Evolutionary conservation across 2,888 invertebrate species (phyloP).

Genomic region (Aplocera efformata): DNA sequence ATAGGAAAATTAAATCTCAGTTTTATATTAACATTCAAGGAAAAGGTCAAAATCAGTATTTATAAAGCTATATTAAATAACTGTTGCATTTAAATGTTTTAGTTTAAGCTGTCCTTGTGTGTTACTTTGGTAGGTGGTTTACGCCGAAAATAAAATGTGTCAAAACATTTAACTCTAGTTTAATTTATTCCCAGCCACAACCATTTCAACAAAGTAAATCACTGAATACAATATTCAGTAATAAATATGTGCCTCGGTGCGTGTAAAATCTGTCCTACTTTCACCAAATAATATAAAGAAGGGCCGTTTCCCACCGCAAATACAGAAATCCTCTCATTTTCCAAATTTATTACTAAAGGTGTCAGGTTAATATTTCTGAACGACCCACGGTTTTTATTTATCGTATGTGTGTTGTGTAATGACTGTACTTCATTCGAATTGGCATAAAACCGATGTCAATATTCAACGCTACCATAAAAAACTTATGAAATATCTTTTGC

Average conservation of each 20-base stretch:
- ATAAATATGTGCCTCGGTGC: too few relatives aligned
- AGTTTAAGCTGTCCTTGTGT: constrained; percentile 10
- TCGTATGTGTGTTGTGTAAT: not conserved
- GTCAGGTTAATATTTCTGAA: constrained; percentile 8
- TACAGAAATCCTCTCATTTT: constrained; percentile 2
- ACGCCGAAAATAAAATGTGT: constrained; percentile 12
- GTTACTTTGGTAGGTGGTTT: constrained; percentile 12
- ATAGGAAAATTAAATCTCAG: constrained; percentile 7
- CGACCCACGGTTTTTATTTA: not conserved
- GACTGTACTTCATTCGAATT: constrained; percentile 5
- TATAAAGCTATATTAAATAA: constrained; percentile 11
- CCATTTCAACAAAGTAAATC: too few relatives aligned
- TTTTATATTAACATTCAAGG: constrained; percentile 1
- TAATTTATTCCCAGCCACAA: too few relatives aligned
- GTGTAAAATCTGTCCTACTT: not conserved
- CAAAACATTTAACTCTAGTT: not conserved
- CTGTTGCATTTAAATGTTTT: constrained; percentile 15
- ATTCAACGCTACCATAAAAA: constrained; percentile 5
- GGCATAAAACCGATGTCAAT: constrained; percentile 11
- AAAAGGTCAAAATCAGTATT: constrained; percentile 7
- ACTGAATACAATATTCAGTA: too few relatives aligned
- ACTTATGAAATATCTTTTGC: constrained; percentile 17
- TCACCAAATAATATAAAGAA: constrained; percentile 2
- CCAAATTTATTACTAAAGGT: constrained; percentile 11
- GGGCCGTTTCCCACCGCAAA: not conserved